Evolutionary conservation across 2,113 vertebrate species (phyloP).

Genomic region (Clarias magur): DNA sequence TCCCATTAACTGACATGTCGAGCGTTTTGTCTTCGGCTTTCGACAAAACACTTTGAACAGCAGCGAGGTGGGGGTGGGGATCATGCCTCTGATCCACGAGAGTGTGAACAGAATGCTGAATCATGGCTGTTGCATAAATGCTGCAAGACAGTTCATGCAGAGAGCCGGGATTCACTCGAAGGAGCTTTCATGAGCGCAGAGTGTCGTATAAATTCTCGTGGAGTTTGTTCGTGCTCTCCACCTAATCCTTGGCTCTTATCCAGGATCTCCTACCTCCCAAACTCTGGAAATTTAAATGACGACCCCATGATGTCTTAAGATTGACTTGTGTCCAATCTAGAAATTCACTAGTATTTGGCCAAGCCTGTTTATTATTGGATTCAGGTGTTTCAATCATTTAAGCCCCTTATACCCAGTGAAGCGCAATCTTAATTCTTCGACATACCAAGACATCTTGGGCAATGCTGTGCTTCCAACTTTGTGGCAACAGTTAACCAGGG

Average conservation of each 20-base stretch:
- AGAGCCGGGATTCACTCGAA: background rate
- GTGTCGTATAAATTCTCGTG: background rate
- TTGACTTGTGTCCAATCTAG: background rate
- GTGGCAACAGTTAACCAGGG: too few species aligned
- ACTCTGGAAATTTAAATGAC: background rate
- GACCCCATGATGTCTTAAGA: background rate
- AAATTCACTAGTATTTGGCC: background rate
- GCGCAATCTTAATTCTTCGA: too few species aligned
- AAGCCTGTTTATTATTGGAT: too few species aligned
- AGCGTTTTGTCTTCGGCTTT: slow-evolving; percentile 32
- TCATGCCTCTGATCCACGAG: slow-evolving; percentile 54
- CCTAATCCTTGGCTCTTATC: background rate
- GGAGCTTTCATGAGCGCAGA: background rate
- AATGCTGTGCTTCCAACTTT: too few species aligned
- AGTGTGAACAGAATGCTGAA: slow-evolving; percentile 55
- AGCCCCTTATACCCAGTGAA: too few species aligned
- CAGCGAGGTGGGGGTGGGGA: slow-evolving; percentile 30
- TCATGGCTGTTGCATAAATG: slow-evolving; percentile 50
- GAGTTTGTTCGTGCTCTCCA: too few species aligned
- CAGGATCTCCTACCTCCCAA: background rate
- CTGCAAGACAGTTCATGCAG: slow-evolving; percentile 28
- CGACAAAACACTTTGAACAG: slow-evolving; percentile 31
- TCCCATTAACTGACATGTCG: slow-evolving; percentile 6
- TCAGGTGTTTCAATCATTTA: too few species aligned
- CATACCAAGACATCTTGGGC: too few species aligned